These are phyloP conservation scores for Elaphurus davidianus DNA, from an alignment of 2,113 vertebrate genomes.

Conservation along the genomic window DNA sequence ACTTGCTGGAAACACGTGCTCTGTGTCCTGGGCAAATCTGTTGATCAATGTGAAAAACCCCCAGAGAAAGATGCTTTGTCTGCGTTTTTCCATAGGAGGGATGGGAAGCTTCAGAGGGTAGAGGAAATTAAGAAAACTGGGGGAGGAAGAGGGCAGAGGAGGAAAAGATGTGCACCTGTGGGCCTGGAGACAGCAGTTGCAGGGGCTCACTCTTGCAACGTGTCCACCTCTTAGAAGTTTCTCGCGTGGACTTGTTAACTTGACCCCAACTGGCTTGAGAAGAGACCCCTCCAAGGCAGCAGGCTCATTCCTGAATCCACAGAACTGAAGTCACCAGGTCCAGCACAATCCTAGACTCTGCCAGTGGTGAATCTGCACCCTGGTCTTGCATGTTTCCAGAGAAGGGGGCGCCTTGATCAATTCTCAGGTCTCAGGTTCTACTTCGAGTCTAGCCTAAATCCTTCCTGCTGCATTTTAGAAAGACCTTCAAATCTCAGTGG, in stretches of 20 bases:
- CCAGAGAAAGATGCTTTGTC: neutral
- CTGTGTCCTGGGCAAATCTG: neutral
- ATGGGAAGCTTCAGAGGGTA: neutral
- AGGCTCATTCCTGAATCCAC: neutral
- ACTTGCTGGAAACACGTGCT: neutral
- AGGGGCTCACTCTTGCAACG: fast-evolving
- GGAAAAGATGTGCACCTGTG: neutral
- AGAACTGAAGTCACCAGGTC: fast-evolving
- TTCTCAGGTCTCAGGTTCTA: neutral
- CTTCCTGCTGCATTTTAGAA: neutral
- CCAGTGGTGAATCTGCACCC: neutral
- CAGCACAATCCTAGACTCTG: neutral
- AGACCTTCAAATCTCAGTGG: neutral
- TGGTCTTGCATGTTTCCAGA: neutral
- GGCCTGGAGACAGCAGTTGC: neutral
- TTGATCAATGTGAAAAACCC: neutral
- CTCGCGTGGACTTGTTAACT: neutral
- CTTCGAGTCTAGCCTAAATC: neutral
- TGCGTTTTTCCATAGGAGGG: neutral
- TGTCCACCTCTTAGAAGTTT: fast-evolving
- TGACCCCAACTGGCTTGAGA: neutral
- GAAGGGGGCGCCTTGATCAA: neutral
- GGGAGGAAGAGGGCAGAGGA: neutral
- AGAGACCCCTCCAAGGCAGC: neutral
- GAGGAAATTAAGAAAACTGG: neutral